Conservation (phyloP, 2,888 invertebrate species). For the Matsumyia berberina region DNA sequence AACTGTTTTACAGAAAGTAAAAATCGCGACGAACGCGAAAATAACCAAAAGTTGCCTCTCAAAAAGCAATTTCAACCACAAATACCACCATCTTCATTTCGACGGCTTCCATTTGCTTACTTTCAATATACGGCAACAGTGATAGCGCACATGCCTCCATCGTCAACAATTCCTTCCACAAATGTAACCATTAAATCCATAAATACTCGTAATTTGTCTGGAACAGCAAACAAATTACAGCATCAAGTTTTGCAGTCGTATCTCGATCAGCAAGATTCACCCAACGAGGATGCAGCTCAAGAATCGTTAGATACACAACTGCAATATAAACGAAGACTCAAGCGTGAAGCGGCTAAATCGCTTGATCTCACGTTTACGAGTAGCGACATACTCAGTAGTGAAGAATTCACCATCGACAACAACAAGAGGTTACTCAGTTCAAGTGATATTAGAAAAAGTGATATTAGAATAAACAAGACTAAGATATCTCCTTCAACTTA, state of each 20-base stretch:
- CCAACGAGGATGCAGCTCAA: conserved; percentile 58
- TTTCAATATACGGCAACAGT: conserved; percentile 29
- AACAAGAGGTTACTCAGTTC: conserved; percentile 75
- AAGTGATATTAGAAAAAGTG: conserved; percentile 79
- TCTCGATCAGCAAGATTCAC: conserved; percentile 54
- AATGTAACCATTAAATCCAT: conserved; percentile 27
- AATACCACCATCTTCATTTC: conserved; percentile 33
- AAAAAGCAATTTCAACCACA: too few relatives aligned
- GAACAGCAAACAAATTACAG: conserved; percentile 45
- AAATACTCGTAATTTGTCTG: conserved; percentile 48
- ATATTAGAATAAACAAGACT: conserved; percentile 78
- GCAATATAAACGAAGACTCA: conserved; percentile 41
- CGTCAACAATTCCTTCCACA: conserved; percentile 50
- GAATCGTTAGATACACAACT: conserved; percentile 44
- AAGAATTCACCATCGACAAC: conserved; percentile 64
- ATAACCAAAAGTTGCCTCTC: conserved; percentile 23
- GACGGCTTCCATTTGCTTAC: conserved; percentile 26
- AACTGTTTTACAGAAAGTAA: conserved; percentile 50
- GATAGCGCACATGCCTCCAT: conserved; percentile 57
- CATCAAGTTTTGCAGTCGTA: conserved; percentile 55
- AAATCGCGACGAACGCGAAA: conserved; percentile 26
- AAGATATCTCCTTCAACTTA: conserved; percentile 66
- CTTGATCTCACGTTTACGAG: conserved; percentile 60
- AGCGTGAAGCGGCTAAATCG: conserved; percentile 58
- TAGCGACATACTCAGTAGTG: conserved; percentile 58